Evolutionary conservation across 2,888 invertebrate species (phyloP), one percentile per base, ranked within the genome.

Genomic region (Tipula vernalis): DNA sequence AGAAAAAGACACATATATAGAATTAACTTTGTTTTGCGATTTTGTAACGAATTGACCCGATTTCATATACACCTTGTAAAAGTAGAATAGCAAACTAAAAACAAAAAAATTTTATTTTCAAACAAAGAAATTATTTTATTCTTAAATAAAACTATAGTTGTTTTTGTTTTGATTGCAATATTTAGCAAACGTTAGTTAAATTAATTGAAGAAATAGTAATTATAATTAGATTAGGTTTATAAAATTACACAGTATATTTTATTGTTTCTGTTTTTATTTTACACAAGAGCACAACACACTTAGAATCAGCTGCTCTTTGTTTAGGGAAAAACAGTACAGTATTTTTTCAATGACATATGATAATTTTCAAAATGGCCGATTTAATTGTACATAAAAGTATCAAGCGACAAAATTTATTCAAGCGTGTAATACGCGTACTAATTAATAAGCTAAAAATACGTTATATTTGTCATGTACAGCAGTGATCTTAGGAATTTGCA

Each of bases 241-340:
- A 10, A 12, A 71, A 71, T 28, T 28, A 71, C 28, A 28, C 28
- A 71, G 6, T 15, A 4, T 57, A 6, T 18, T 18, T 71, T 71
- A 28, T 18, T 28, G 18, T 71, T 71, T 10, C 71, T 71, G 28
- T 28, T 71, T 71, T 71, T 28, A 71, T 71, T 28, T 71, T 71
- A 28, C 28, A 71, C 71, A 71, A 71, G 28, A 28, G 28, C 71
- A 71, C 18, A 71, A 28, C 28, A 71, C 71, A 86, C 86, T 44
- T 47, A 86, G 47, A 44, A 86, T 86, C 86, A 86, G 86, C 86
- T 86, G 86, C 86, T 86, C 86, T 86, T 86, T 86, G 86, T 86
- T 86, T 86, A 47, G 86, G 42, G 41, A 36, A 84, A 36, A 41
- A 15, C 36, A 36, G 83, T 12, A 83, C 83, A 36, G 36, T 51